Base-by-base conservation (phyloP, 2,888 invertebrate genomes). In the Tenodera sinensis region DNA sequence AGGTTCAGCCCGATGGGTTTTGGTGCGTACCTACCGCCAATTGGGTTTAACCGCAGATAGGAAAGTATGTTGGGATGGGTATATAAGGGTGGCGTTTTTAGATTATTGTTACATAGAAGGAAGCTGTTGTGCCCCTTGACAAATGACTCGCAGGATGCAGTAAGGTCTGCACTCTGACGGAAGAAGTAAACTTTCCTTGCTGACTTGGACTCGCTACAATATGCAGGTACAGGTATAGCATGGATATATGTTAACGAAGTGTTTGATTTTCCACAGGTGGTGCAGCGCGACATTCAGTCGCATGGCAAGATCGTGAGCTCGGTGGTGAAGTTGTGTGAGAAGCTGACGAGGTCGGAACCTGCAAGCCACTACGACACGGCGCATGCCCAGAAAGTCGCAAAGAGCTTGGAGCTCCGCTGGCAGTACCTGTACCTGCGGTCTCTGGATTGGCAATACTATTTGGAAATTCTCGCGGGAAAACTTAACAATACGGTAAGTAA, bases 241-340 rank as follows among this genome's bases (percentile, higher is more conserved):
- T 42, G 12, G 0, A 2, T 12, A 42, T 1, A 12, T 1, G 12
- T 20, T 71, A 71, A 71, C 20, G 8, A 3, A 71, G 20, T 71
- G 25, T 71, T 71, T 71, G 15, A 6, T 71, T 71, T 71, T 71
- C 54, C 54, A 71, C 95, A 98, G 98, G 97, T 97, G 95, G 96
- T 98, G 93, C 98, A 98, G 95, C 96, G 96, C 93, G 98, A 98
- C 95, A 98, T 98, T 94, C 97, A 98, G 95, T 97, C 97, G 93
- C 98, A 97, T 95, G 96, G 97, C 92, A 96, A 97, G 94, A 96
- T 97, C 93, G 97, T 97, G 93, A 95, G 95, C 93, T 96, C 96
- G 90, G 96, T 96, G 94, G 96, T 96, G 93, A 96, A 96, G 93
- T 95, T 96, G 93, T 97, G 96, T 94, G 96, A 95, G 93, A 96